Base-by-base conservation (phyloP, 2,113 vertebrate species). In the Engystomops pustulosus region DNA sequence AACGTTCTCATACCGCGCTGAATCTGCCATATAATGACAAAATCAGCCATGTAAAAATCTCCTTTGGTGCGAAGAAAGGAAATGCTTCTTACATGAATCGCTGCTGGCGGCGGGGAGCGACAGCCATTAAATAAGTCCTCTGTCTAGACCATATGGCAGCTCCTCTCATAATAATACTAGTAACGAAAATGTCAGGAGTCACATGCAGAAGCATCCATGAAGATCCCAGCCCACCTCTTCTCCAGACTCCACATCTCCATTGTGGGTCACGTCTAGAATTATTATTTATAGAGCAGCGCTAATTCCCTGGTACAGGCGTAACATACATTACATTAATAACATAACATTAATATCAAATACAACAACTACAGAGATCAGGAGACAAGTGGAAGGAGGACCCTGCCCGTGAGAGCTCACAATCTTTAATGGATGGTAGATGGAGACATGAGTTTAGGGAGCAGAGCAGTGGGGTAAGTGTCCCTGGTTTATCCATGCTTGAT, bases 81-180 rank as follows among this genome's bases (percentile, higher is more conserved):
- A 60, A 72, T 83, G 49, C 15, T 74, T 60, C 18, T 83, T 72
- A 69, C 69, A 51, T 41, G 34, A 79, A 44, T 44, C 23, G 79
- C 30, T 47, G 25, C 79, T 51, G 65, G 79, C 79, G 9, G 20
- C 27, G 18, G 23, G 44, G 17, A 14, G 30, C 45, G 36, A 32
- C 45, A 81, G 79, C n/a, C 69, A 65, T 70, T 34, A 81, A 36
- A 81, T 70, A 27, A 65, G 32, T 71, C 80, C 34, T 69, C 38
- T 30, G 80, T 34, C 80, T 74, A 83, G 80, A 83, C 69, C 80
- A n/a, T 47, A 72, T 32, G 68, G 80, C 80, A 74, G 71, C 38
- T 58, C 17, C 41, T 74, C 74, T 81, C 65, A 53, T 53, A 80
- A 80, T 69, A 80, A 30, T 38, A 45, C 58, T 62, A 30, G 4